These are phyloP conservation scores for Meandrina meandrites DNA, from an alignment of 92 coral and sea anemone genomes.

Conservation along the genomic window DNA sequence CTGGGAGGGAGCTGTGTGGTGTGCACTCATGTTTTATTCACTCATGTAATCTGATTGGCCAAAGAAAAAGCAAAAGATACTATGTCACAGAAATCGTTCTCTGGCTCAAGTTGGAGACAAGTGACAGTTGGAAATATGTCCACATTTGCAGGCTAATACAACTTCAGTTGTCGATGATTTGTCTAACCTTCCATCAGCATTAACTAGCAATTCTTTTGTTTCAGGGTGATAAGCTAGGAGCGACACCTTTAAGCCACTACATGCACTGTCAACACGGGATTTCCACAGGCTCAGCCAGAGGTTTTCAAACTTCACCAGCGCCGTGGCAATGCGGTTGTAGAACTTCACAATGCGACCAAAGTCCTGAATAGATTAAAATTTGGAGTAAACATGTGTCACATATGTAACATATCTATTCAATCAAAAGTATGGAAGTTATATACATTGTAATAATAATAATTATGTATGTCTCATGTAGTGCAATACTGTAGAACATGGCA, in stretches of 20 bases:
- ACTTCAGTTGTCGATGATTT: not conserved
- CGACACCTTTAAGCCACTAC: slow-evolving; percentile 80
- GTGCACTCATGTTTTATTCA: too few species aligned
- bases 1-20: too few species aligned
- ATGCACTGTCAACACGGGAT: slow-evolving; percentile 89
- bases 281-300: slow-evolving; percentile 97
- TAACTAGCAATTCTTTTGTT: slow-evolving; percentile 80
- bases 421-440: not conserved
- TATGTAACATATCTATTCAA: not conserved
- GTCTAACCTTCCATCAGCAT: slow-evolving; percentile 95
- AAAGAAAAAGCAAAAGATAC: too few species aligned
- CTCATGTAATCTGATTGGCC: too few species aligned
- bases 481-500: too few species aligned
- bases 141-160: too few species aligned
- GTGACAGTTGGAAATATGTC: too few species aligned
- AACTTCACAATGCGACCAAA: slow-evolving; percentile 93
- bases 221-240: slow-evolving; percentile 80
- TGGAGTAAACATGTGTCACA: not conserved
- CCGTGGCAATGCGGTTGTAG: slow-evolving; percentile 98
- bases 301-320: slow-evolving; percentile 96
- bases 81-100: too few species aligned
- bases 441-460: not conserved
- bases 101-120: too few species aligned
- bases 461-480: too few species aligned
- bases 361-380: slow-evolving; percentile 67